phyloP scores from a whole-genome alignment of 2,113 vertebrate species.

The Genyomyrus donnyi region DNA sequence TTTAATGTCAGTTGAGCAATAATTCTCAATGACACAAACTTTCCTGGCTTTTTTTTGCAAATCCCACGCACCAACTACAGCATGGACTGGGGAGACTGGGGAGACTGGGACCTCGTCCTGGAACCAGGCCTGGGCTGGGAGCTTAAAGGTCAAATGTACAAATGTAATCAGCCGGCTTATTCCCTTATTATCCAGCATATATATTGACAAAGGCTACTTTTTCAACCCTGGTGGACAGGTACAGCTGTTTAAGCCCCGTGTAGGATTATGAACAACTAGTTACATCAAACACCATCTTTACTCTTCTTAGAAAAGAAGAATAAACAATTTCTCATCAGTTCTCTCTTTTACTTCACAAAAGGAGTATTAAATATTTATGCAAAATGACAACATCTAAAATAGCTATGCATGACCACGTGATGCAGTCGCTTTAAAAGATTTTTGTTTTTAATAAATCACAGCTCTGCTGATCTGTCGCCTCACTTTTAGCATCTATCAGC shows the following conservation, averaged over 20 bases:
- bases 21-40: neutral
- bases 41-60: neutral
- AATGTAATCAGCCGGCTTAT: neutral
- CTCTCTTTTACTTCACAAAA: neutral
- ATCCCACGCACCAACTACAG: neutral
- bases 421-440: neutral
- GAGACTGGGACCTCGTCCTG: no score
- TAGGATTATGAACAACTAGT: neutral
- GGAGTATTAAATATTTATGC: neutral
- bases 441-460: neutral
- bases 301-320: neutral
- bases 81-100: no score
- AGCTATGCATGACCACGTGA: neutral
- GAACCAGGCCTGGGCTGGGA: no score
- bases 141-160: neutral
- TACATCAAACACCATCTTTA: neutral
- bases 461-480: neutral
- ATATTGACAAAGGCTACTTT: neutral
- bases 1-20: neutral
- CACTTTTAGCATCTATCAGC: neutral
- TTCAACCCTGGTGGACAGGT: neutral
- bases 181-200: neutral
- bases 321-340: neutral
- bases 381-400: neutral
- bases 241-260: neutral